Conservation (phyloP, 2,888 invertebrate genomes). For the Alitta virens region DNA sequence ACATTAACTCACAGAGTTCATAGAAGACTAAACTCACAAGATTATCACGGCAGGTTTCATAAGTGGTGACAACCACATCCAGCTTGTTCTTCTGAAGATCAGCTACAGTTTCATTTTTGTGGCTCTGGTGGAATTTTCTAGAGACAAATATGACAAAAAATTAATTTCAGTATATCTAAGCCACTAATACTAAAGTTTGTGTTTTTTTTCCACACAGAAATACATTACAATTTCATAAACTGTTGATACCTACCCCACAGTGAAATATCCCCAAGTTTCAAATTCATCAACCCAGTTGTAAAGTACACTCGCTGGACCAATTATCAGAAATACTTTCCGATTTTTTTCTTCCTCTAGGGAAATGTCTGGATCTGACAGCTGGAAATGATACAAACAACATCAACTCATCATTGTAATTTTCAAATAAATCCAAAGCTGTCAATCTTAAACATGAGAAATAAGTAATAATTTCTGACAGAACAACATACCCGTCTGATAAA, state of each 20-base stretch:
- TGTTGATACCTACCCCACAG: constrained; percentile 40
- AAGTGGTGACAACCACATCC: constrained; percentile 52
- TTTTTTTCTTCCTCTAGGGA: constrained; percentile 1
- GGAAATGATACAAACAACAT: too few species aligned
- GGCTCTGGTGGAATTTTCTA: constrained; percentile 48
- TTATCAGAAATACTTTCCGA: constrained; percentile 40
- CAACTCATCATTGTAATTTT: too few species aligned
- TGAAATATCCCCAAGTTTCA: constrained; percentile 52
- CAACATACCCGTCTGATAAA: constrained; percentile 44
- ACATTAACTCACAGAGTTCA: too few species aligned
- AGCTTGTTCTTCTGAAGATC: constrained; percentile 42
- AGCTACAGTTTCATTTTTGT: constrained; percentile 42
- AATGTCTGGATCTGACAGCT: not conserved
- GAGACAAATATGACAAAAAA: constrained; percentile 1
- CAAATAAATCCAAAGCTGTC: too few species aligned
- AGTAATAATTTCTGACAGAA: too few species aligned
- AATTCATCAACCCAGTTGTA: constrained; percentile 54
- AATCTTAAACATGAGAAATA: too few species aligned
- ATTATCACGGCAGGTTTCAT: constrained; percentile 51
- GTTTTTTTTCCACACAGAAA: too few species aligned
- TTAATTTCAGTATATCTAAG: not conserved
- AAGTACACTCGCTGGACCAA: constrained; percentile 49
- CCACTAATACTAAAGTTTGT: not conserved
- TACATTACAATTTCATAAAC: too few species aligned
- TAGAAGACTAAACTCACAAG: too few species aligned